A percentile compares a stretch with the other conserved stretches of the same genome.
Evolutionary conservation across 2,888 invertebrate species (phyloP).

Genomic region (Crocallis elinguaria): DNA sequence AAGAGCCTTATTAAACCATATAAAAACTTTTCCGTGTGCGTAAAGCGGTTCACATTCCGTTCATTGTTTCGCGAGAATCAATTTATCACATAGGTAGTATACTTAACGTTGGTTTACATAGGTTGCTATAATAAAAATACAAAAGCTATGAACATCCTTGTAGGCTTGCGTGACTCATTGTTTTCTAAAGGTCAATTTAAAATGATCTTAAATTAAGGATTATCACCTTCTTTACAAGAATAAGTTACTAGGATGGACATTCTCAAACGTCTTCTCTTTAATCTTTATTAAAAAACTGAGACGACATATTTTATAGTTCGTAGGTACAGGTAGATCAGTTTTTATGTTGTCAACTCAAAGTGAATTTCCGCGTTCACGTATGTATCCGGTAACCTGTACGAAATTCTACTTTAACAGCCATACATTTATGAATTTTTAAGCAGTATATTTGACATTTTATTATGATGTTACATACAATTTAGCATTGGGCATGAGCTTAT

Average conservation of each 20-base stretch:
- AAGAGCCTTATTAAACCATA: conserved; percentile 7
- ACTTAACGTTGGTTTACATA: not conserved
- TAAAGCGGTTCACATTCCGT: conserved; percentile 15
- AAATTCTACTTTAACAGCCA: conserved; percentile 15
- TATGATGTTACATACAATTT: not conserved
- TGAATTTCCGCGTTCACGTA: conserved; percentile 43
- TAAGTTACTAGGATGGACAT: conserved; percentile 34
- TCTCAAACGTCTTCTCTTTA: conserved; percentile 32
- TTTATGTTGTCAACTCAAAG: conserved; percentile 46
- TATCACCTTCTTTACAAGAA: conserved; percentile 19
- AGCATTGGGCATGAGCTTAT: not conserved
- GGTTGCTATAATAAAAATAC: conserved; percentile 12
- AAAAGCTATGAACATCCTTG: conserved; percentile 25
- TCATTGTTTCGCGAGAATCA: conserved; percentile 5
- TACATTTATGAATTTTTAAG: conserved; percentile 16
- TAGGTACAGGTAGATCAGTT: conserved; percentile 50
- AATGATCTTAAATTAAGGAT: conserved; percentile 22
- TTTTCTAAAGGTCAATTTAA: conserved; percentile 25
- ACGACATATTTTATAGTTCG: conserved; percentile 51
- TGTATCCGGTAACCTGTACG: conserved; percentile 29
- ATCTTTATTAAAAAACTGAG: conserved; percentile 42
- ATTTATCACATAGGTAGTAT: conserved; percentile 3
- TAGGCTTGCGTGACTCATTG: conserved; percentile 20
- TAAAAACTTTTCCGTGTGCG: conserved; percentile 26
- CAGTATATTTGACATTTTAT: conserved; percentile 14